Evolutionary conservation across 2,113 vertebrate genomes (phyloP).

Genomic region (Sciurus niger): DNA sequence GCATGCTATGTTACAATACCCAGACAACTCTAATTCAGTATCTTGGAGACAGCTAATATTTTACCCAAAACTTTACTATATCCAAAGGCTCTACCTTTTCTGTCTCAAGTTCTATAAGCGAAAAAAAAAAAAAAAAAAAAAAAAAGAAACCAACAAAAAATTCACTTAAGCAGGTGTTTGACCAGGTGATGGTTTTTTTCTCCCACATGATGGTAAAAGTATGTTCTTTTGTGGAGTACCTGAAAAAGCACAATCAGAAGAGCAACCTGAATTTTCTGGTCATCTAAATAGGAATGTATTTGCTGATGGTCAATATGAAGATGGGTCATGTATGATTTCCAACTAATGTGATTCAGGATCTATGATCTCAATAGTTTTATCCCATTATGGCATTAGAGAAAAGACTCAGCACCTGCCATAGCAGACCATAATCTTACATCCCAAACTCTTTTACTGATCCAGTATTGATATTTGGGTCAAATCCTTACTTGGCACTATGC

Average conservation of each 20-base stretch:
- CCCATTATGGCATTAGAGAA: background rate
- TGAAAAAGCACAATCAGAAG: slow-evolving; percentile 18
- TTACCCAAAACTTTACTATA: slow-evolving; percentile 29
- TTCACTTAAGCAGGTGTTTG: background rate
- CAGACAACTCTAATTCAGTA: background rate
- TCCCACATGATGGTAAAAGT: background rate
- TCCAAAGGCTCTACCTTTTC: background rate
- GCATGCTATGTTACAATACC: background rate
- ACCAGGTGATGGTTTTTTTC: background rate
- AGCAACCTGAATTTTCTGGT: slow-evolving; percentile 3
- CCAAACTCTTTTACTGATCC: background rate
- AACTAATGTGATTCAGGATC: background rate
- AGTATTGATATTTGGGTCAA: slow-evolving; percentile 14
- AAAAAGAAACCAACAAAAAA: background rate
- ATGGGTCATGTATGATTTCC: background rate
- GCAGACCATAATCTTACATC: background rate
- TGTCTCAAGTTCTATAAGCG: slow-evolving; percentile 11
- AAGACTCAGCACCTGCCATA: background rate
- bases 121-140: background rate
- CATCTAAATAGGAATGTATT: background rate
- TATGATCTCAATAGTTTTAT: background rate
- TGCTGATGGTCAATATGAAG: slow-evolving; percentile 15
- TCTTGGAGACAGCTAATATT: background rate
- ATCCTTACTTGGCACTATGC: background rate
- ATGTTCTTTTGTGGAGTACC: background rate